These are phyloP conservation scores for Zaprionus vittiger DNA, from an alignment of 1,140 invertebrate genomes.

Conservation along the genomic window DNA sequence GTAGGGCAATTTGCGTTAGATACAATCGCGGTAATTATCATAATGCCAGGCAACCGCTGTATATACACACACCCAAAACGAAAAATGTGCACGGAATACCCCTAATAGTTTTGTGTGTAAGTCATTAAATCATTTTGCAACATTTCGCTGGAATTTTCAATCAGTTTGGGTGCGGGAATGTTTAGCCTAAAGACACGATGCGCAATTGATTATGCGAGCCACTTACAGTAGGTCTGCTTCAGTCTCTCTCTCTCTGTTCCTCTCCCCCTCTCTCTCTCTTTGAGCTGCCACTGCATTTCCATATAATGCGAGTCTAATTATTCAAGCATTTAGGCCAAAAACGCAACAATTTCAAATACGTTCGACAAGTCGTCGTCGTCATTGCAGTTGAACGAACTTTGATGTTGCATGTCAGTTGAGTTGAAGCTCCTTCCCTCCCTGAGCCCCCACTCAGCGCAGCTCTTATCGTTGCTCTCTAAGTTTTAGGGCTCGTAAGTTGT, in stretches of 20 bases:
- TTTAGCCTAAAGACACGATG: neutral
- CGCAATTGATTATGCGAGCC: neutral
- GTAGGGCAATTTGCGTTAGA: constrained; percentile 47
- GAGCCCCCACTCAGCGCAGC: neutral
- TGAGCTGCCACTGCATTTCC: constrained; percentile 17
- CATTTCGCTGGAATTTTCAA: constrained; percentile 25
- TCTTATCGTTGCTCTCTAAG: neutral
- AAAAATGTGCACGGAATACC: constrained; percentile 17
- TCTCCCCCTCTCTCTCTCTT: neutral
- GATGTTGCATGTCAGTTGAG: constrained; percentile 55
- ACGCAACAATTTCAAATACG: constrained; percentile 58
- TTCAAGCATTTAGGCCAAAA: constrained; percentile 54
- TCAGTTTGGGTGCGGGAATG: constrained; percentile 3
- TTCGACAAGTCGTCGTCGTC: constrained; percentile 25
- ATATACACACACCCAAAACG: constrained; percentile 17
- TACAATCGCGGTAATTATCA: constrained; percentile 42
- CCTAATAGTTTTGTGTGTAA: constrained; percentile 19
- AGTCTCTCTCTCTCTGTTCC: neutral
- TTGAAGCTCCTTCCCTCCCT: neutral
- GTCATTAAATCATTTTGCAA: constrained; percentile 42
- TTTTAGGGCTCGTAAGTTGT: constrained; percentile 61
- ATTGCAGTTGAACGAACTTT: constrained; percentile 65
- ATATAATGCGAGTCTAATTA: constrained; percentile 48
- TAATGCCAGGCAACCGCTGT: constrained; percentile 33
- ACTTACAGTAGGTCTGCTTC: neutral